A percentile compares a stretch with the other conserved stretches of the same genome.
These are phyloP conservation scores for Glyptemys insculpta DNA, from an alignment of 2,797 vertebrate genomes.

Conservation along the genomic window DNA sequence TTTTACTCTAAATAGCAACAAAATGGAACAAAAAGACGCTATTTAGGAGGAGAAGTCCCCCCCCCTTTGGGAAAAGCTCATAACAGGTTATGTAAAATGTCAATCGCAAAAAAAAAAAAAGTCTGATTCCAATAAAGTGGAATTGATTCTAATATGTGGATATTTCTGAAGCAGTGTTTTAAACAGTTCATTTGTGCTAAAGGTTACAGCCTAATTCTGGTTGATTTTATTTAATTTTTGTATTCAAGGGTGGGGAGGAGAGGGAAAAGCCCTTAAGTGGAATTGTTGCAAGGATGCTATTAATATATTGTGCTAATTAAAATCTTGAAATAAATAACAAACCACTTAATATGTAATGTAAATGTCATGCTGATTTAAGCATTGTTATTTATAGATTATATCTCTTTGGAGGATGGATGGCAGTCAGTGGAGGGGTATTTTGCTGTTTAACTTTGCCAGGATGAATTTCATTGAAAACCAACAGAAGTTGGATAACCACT, in stretches of 20 bases:
- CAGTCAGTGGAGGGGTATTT: slow-evolving; percentile 5
- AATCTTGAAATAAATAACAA: slow-evolving; percentile 75
- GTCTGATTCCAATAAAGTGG: slow-evolving; percentile 53
- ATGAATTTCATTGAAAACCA: slow-evolving; percentile 51
- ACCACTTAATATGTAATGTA: slow-evolving; percentile 72
- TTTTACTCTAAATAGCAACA: slow-evolving; percentile 73
- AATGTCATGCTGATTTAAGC: slow-evolving; percentile 72
- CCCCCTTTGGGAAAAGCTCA: not conserved
- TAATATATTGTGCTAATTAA: slow-evolving; percentile 74
- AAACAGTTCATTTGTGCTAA: slow-evolving; percentile 40
- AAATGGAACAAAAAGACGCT: slow-evolving; percentile 71
- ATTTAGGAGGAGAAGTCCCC: not conserved
- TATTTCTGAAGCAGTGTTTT: slow-evolving; percentile 35
- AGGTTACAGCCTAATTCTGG: not conserved
- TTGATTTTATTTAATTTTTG: slow-evolving; percentile 8
- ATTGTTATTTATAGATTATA: slow-evolving; percentile 65
- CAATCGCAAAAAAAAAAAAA: not conserved
- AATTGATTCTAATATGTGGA: slow-evolving; percentile 13
- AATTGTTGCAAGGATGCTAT: slow-evolving; percentile 39
- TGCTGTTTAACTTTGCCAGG: slow-evolving; percentile 39
- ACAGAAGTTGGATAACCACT: slow-evolving; percentile 27
- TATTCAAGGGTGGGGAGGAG: not conserved
- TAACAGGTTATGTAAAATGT: slow-evolving; percentile 35
- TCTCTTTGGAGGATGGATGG: slow-evolving; percentile 54
- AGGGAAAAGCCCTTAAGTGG: slow-evolving; percentile 12